Base-by-base conservation (phyloP, 2,113 vertebrate species). In the Corvus cornix region DNA sequence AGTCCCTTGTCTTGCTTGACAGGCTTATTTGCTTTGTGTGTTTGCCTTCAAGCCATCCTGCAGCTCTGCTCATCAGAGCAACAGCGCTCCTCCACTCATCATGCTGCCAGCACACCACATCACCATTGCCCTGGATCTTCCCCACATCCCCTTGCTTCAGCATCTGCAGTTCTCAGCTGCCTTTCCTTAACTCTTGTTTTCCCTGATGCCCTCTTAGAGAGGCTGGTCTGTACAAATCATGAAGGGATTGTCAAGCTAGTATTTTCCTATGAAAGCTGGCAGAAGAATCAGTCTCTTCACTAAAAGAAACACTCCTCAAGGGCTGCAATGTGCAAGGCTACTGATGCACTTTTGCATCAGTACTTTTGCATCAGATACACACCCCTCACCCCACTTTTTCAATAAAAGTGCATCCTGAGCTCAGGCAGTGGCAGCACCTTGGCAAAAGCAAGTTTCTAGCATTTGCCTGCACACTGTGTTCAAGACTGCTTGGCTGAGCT, bases 11-110 rank as follows among this genome's bases (percentile, higher is more conserved):
- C 85, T 84, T 76, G 41, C 67, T 44, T 69, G 66, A 83, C 51
- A 76, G 63, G 44, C 37, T 76, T 69, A 84, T 85, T 89, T 87
- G 77, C 74, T 93, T 81, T 68, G 56, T 60, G 90, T 43, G 46
- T 93, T 76, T 77, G 59, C 46, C 85, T 80, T 62, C 68, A 58
- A 76, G 90, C 67, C 48, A 70, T 62, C n/a, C 70, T 84, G 26
- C 51, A 51, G 59, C 41, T 52, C 49, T 76, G 49, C 41, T 79
- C 78, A 62, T 75, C 70, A 89, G 26, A 69, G 60, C 53, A 37
- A 44, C 5, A 0, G 3, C 16, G 10, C 27, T 67, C 15, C 21
- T 82, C n/a, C 7, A 0, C 7, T 8, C 48, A 23, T 48, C 53
- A 15, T 7, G 31, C 78, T 59, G 70, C 82, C 5, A 2, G 35